A percentile compares a stretch with the other conserved stretches of the same genome.
Conservation (phyloP, 2,797 vertebrate genomes). For the Pyrocephalus nanus region DNA sequence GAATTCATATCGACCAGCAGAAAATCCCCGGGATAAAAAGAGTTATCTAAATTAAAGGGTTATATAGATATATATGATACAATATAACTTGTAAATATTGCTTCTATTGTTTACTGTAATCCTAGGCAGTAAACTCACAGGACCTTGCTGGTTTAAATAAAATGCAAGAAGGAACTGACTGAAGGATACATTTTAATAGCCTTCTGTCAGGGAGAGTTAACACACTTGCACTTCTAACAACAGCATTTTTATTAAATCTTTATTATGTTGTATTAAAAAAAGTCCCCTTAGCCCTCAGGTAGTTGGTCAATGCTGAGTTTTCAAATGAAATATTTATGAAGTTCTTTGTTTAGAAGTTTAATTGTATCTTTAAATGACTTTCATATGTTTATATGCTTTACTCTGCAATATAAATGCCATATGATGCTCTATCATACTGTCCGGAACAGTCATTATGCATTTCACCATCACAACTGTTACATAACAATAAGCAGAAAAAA, state of each 20-base stretch:
- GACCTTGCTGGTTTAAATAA: slow-evolving; percentile 56
- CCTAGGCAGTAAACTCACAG: slow-evolving; percentile 9
- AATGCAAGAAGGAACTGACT: slow-evolving; percentile 50
- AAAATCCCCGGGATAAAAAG: slow-evolving; percentile 12
- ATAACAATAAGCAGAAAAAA: slow-evolving; percentile 76
- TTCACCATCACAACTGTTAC: slow-evolving; percentile 75
- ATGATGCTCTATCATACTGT: slow-evolving; percentile 70
- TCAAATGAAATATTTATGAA: slow-evolving; percentile 74
- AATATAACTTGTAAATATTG: slow-evolving; percentile 21
- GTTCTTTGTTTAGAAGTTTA: slow-evolving; percentile 74
- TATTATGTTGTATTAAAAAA: slow-evolving; percentile 63
- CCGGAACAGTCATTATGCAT: slow-evolving; percentile 65
- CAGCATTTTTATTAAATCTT: slow-evolving; percentile 65
- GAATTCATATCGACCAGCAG: background rate
- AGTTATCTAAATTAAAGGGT: background rate
- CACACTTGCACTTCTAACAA: slow-evolving; percentile 60
- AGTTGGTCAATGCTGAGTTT: slow-evolving; percentile 58
- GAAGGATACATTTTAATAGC: slow-evolving; percentile 68
- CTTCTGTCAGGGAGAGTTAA: slow-evolving; percentile 64
- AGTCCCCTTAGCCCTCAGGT: slow-evolving; percentile 67
- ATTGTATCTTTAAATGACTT: slow-evolving; percentile 75
- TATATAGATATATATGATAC: background rate
- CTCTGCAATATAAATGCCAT: slow-evolving; percentile 64
- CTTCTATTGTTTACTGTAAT: slow-evolving; percentile 38
- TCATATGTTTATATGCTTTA: slow-evolving; percentile 57